These are phyloP conservation scores for Apodemus speciosus DNA, from an alignment of 2,113 vertebrate species.

Conservation along the genomic window DNA sequence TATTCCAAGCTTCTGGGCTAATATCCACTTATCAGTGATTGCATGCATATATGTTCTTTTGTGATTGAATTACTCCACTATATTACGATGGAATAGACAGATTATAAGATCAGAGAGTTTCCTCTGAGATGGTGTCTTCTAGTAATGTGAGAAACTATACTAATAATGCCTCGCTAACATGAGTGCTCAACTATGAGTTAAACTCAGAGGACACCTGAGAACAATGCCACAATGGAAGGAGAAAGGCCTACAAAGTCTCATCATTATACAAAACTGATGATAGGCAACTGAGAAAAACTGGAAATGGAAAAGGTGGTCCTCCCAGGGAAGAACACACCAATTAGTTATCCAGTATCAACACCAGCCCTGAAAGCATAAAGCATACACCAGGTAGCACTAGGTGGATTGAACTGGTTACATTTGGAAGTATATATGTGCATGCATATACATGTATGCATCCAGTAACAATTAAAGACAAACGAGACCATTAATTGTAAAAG, in stretches of 20 bases:
- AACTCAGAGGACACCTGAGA: neutral
- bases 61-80: no score
- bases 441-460: neutral
- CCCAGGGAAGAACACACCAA: no score
- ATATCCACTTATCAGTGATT: no score
- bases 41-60: no score
- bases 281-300: neutral
- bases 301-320: neutral
- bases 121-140: neutral
- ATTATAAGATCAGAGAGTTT: neutral
- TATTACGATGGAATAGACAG: neutral
- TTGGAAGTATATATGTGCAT: neutral
- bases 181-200: neutral
- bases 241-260: neutral
- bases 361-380: neutral
- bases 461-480: neutral
- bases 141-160: neutral
- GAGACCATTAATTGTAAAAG: neutral
- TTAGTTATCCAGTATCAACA: accelerated
- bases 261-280: no score
- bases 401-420: neutral
- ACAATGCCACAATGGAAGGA: neutral
- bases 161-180: neutral
- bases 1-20: no score
- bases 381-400: neutral